Base-by-base conservation (phyloP, 1,140 invertebrate species). In the Hyposmocoma kahamanoa region DNA sequence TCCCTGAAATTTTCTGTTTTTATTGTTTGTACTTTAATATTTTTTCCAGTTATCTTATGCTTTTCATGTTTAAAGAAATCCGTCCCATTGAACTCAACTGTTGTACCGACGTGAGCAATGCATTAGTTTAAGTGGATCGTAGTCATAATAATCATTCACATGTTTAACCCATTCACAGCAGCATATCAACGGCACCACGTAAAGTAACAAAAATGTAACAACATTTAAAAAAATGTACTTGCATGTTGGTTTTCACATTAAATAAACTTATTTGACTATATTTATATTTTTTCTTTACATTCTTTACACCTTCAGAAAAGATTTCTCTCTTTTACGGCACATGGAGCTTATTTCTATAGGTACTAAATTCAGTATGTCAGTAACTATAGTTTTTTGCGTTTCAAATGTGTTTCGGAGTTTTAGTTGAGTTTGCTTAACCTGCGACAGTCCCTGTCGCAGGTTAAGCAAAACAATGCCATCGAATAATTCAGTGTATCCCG, bases 241-340 rank as follows among this genome's bases (percentile, higher is more conserved):
- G 76, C 80, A 81, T 81, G 72, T 72, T 74, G 75, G 66, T 76
- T 76, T 77, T 78, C 64, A 71, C 56, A 54, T 71, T 77, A 63
- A 83, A 72, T 81, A 78, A 81, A 80, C 55, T 72, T 11, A 6
- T 54, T 62, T 65, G 32, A 53, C 38, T 67, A 56, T 51, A 48
- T 20, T 51, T 43, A 9, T 30, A 28, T 22, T 44, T 50, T 60
- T 59, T 50, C 46, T 56, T 59, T 56, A 30, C n/a, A n/a, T n/a
- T n/a, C n/a, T n/a, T n/a, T n/a, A n/a, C n/a, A n/a, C n/a, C n/a
- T n/a, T n/a, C n/a, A n/a, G n/a, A n/a, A n/a, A n/a, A n/a, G n/a
- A n/a, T n/a, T n/a, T n/a, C n/a, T n/a, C n/a, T n/a, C n/a, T n/a
- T n/a, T n/a, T n/a, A n/a, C n/a, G n/a, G n/a, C n/a, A n/a, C n/a